Base-by-base conservation (phyloP, 2,797 vertebrate genomes). In the Hafferia zeledoni region DNA sequence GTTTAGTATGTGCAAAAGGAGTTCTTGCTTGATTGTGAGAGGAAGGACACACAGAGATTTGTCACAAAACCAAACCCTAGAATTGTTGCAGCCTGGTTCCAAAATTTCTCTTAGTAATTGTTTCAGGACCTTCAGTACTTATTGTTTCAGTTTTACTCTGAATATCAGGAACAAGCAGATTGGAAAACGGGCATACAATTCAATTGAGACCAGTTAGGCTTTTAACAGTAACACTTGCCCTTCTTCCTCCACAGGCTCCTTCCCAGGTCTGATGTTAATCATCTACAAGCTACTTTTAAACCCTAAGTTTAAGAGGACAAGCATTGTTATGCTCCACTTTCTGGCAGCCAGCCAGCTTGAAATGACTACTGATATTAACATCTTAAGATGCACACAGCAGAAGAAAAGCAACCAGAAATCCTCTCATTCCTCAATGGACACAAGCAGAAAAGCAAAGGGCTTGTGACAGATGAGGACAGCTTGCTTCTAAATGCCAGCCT, bases 331-430 rank as follows among this genome's bases (percentile, higher is more conserved):
- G 70, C 20, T 89, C 64, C 33, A 50, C 44, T 82, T 93, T 92
- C 72, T 85, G 72, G 83, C 90, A 94, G 68, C 31, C 70, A 93
- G 78, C 76, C 88, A 96, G 89, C 84, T 69, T 87, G 92, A 93
- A 97, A 94, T n/a, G 24, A 86, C 89, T 56, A 61, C 57, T 65
- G 41, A 10, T 81, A 86, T 93, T 96, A 95, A 75, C 69, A 30
- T 89, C 75, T 52, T 39, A 44, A 93, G 83, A 87, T 25, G 52
- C 81, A 89, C 56, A 57, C 3, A 4, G 53, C 68, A 93, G 49
- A 96, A 93, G 57, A 72, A 94, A 95, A 95, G 64, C 79, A 85
- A 76, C 35, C 59, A 93, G 53, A 92, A 95, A 95, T 56, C 55
- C 69, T 52, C 90, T 69, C 69, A 37, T 89, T 92, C 89, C 61